These are phyloP conservation scores for Watsonalla cultraria DNA, from an alignment of 2,888 invertebrate species.

Conservation along the genomic window DNA sequence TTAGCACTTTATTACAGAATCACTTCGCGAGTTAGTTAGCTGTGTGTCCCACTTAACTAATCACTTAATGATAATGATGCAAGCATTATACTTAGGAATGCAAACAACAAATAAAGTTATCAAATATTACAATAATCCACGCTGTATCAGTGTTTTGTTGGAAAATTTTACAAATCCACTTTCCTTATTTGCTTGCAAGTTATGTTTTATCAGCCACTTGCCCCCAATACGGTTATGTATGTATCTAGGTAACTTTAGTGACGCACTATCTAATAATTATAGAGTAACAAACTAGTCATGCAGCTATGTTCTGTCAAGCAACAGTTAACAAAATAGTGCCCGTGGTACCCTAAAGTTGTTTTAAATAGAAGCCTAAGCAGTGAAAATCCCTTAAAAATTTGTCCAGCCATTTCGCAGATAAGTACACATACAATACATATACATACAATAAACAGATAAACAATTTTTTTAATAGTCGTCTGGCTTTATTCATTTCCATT, in stretches of 20 bases:
- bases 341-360: neutral
- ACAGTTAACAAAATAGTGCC: neutral
- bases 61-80: neutral
- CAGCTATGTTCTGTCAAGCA: neutral
- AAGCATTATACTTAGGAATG: neutral
- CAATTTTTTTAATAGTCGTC: no score
- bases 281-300: neutral
- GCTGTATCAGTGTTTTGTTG: constrained; percentile 32
- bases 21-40: neutral
- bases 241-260: constrained; percentile 6
- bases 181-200: constrained; percentile 35
- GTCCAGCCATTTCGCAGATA: no score
- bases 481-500: no score
- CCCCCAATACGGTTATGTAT: constrained; percentile 26
- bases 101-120: neutral
- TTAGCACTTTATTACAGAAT: no score
- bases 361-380: no score
- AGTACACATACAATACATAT: no score
- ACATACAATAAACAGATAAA: no score
- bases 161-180: constrained; percentile 37
- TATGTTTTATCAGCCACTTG: constrained; percentile 37
- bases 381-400: no score
- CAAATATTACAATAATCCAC: constrained; percentile 2
- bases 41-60: neutral
- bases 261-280: neutral